A percentile compares a stretch with the other conserved stretches of the same genome.
phyloP scores from a whole-genome alignment of 2,888 invertebrate genomes.

The Pinctada fucata region DNA sequence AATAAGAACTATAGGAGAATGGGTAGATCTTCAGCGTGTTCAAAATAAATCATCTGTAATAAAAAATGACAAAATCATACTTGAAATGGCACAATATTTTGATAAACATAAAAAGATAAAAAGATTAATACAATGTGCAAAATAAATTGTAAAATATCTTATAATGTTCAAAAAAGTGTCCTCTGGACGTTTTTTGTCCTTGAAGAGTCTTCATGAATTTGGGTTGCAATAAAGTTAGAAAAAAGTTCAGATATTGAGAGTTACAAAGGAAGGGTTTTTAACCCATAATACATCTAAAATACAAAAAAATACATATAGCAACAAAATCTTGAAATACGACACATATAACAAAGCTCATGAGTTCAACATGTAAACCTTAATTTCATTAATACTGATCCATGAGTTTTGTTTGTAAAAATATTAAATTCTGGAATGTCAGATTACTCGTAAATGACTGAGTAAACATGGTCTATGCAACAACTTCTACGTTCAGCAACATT shows the following conservation, averaged over 20 bases:
- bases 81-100: background rate
- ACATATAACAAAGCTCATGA: slow-evolving; percentile 28
- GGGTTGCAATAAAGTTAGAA: slow-evolving; percentile 26
- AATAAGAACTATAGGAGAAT: no score
- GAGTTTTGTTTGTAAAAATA: slow-evolving; percentile 24
- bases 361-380: slow-evolving; percentile 13
- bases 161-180: no score
- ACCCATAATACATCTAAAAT: slow-evolving; percentile 18
- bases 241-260: slow-evolving; percentile 18
- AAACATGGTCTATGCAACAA: slow-evolving; percentile 10
- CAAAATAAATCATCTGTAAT: background rate
- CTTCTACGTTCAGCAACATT: slow-evolving; percentile 71
- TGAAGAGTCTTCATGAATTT: background rate
- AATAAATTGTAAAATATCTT: no score
- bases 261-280: slow-evolving; percentile 22
- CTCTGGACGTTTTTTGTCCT: no score
- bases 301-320: slow-evolving; percentile 12
- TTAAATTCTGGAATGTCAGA: slow-evolving; percentile 38
- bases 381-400: slow-evolving; percentile 25
- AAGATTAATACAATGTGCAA: background rate
- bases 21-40: background rate
- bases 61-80: background rate
- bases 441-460: no score
- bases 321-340: slow-evolving; percentile 26
- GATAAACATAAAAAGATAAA: background rate